Base-by-base conservation (phyloP, 2,888 invertebrate genomes). In the Adelphocoris suturalis region DNA sequence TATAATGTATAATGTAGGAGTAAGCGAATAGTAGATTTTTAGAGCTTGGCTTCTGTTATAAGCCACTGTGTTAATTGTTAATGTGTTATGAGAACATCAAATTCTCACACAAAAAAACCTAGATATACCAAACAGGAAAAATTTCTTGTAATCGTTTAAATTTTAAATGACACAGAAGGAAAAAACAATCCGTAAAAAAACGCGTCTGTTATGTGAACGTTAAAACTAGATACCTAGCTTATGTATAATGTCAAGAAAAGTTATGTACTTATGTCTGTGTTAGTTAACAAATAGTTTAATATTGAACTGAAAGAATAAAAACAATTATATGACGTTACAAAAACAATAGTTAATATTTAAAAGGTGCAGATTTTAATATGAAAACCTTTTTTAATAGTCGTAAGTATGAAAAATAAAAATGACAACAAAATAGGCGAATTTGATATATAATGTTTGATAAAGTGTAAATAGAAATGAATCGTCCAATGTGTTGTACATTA, bases 401-500 rank as follows among this genome's bases (percentile, higher is more conserved):
- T 84, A 68, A 68, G 46, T 52, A 88, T 57, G n/a, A 16, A 88
- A 88, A 46, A 19, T 61, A 89, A 89, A 37, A 37, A 89, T 81
- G 68, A 89, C 61, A 89, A 89, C 68, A 87, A 28, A 76, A 78
- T 88, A 88, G 88, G 88, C 57, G 80, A 88, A 88, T 78, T 88
- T 88, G 76, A 88, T 88, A 88, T 88, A 88, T 88, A 80, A 88
- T 61, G 55, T 89, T 89, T 76, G 57, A 89, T 89, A 86, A 91
- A 75, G 27, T 91, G 90, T 90, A 91, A 89, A 90, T 90, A 90
- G 80, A 84, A 61, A 91, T 89, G 89, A 91, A 90, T 90, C 91
- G 90, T 90, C 91, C 90, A 91, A 68, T 90, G 68, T 88, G 90
- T 78, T 82, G 90, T 89, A 90, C 57, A 89, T 82, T 89, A 37